phyloP scores from a whole-genome alignment of 2,888 invertebrate genomes.

The Cryptus viduatorius region DNA sequence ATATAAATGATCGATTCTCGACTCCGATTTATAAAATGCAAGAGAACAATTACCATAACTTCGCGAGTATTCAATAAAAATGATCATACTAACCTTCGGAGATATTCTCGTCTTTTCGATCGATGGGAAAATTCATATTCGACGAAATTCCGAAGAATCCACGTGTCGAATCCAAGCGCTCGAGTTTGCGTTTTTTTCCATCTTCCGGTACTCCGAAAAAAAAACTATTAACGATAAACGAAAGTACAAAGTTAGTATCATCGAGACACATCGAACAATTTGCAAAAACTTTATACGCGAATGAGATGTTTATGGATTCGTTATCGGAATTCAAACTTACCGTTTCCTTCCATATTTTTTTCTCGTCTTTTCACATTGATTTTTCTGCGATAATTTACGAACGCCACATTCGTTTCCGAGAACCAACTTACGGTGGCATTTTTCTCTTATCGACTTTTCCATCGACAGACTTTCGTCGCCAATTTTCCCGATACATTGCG shows the following conservation, averaged over 20 bases:
- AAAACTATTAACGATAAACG: conserved; percentile 24
- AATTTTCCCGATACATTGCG: background rate
- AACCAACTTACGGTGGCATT: background rate
- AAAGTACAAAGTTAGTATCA: background rate
- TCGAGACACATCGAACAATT: conserved; percentile 6
- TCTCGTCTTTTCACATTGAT: background rate
- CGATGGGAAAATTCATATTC: background rate
- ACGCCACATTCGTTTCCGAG: background rate
- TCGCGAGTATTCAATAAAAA: background rate
- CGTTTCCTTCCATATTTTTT: conserved; percentile 4
- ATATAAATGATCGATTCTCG: background rate
- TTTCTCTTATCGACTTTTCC: background rate
- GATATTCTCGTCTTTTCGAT: background rate
- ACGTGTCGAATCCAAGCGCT: conserved; percentile 8
- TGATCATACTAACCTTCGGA: conserved; percentile 6
- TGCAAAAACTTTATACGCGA: background rate
- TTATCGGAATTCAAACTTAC: background rate
- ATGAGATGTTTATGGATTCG: conserved; percentile 52
- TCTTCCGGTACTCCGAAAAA: background rate
- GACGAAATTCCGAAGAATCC: conserved; percentile 1
- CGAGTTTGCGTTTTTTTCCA: background rate
- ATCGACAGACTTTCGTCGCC: background rate
- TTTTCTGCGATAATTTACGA: background rate
- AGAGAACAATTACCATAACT: conserved; percentile 6
- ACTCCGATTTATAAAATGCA: background rate